These are phyloP conservation scores for Oasisia sp. DNA, from an alignment of 2,888 invertebrate species.

Conservation along the genomic window DNA sequence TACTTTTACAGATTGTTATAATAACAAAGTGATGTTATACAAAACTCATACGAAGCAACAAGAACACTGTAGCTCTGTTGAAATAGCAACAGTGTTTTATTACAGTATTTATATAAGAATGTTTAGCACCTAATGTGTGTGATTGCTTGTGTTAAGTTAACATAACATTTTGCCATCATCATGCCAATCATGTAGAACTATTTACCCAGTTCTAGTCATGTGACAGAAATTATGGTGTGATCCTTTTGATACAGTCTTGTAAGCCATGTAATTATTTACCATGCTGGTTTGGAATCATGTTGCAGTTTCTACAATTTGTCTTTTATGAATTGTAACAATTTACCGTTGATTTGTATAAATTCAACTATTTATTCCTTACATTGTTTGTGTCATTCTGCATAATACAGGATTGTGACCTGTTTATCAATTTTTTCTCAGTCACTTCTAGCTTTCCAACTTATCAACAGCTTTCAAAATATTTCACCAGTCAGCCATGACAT, in stretches of 20 bases:
- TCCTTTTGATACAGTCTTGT: background rate
- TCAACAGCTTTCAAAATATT: too few species aligned
- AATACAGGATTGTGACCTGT: too few species aligned
- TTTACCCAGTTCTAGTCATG: background rate
- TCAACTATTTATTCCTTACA: background rate
- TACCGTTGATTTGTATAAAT: background rate
- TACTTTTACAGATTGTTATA: background rate
- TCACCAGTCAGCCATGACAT: too few species aligned
- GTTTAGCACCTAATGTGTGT: background rate
- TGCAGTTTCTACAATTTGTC: background rate
- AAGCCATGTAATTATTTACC: background rate
- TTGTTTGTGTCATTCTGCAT: too few species aligned
- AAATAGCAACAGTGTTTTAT: background rate
- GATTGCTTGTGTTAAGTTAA: background rate
- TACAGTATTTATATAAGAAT: background rate
- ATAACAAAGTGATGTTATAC: too few species aligned
- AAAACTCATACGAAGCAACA: background rate
- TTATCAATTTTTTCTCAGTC: too few species aligned
- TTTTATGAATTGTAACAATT: background rate
- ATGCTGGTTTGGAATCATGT: background rate
- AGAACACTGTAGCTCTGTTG: background rate
- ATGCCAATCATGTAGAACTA: too few species aligned
- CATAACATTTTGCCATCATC: too few species aligned
- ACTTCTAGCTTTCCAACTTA: too few species aligned
- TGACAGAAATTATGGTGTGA: background rate